phyloP scores from a whole-genome alignment of 1,140 invertebrate genomes.

The Liolophura sinensis region DNA sequence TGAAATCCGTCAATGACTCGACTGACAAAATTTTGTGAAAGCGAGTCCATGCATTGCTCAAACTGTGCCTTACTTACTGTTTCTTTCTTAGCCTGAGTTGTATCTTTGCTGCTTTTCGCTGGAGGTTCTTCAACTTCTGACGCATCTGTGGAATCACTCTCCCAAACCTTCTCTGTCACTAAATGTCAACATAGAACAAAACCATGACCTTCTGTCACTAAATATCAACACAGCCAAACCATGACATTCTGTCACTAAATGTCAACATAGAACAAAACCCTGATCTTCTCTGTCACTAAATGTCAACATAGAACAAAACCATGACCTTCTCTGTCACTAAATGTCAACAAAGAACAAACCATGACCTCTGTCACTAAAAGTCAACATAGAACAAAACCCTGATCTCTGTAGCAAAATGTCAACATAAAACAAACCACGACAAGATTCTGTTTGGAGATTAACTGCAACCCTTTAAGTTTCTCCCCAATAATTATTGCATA shows the following conservation, averaged over 20 bases:
- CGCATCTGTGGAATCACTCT: slow-evolving; percentile 45
- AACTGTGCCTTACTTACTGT: neutral
- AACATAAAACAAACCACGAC: slow-evolving; percentile 5
- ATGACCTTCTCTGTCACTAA: neutral
- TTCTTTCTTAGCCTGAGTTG: slow-evolving; percentile 19
- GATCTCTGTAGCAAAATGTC: slow-evolving; percentile 40
- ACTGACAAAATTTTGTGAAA: neutral
- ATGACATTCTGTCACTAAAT: too few relatives aligned
- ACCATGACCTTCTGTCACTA: neutral
- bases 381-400: too few relatives aligned
- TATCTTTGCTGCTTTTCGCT: too few relatives aligned
- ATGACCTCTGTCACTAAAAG: too few relatives aligned
- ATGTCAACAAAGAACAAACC: too few relatives aligned
- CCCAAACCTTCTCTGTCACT: slow-evolving; percentile 51
- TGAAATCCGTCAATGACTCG: neutral
- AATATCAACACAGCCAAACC: too few relatives aligned
- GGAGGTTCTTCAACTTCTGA: slow-evolving; percentile 37
- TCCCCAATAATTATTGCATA: too few relatives aligned
- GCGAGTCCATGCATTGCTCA: too few relatives aligned
- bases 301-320: neutral
- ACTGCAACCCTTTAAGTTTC: too few relatives aligned
- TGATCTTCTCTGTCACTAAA: slow-evolving; percentile 48
- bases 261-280: too few relatives aligned
- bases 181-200: slow-evolving; percentile 7
- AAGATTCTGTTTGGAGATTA: too few relatives aligned